Evolutionary conservation across 2,797 vertebrate genomes (phyloP).

Genomic region (Urocyon cinereoargenteus): DNA sequence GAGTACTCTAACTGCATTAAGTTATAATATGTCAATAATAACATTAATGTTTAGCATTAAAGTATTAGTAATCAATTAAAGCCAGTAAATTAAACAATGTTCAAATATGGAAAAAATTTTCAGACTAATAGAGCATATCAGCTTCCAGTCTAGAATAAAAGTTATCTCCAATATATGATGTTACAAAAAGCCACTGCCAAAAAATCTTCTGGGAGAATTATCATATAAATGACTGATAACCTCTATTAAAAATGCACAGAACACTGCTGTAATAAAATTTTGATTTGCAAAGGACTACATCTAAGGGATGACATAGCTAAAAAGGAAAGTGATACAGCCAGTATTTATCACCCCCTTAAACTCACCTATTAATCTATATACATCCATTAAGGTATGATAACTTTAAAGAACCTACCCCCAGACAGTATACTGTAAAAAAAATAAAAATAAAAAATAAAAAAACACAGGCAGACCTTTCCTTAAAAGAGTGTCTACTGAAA

Average conservation of each 20-base stretch:
- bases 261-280: conserved; percentile 71
- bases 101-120: neutral
- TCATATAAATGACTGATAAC: conserved; percentile 77
- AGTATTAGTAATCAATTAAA: conserved; percentile 1
- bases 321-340: neutral
- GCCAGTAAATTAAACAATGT: neutral
- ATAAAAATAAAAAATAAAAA: neutral
- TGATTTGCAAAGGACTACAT: conserved; percentile 79
- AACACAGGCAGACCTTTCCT: neutral
- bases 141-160: conserved; percentile 64
- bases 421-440: neutral
- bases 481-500: neutral
- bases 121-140: conserved; percentile 45
- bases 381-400: neutral
- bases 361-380: neutral
- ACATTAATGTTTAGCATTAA: conserved; percentile 41
- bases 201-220: conserved; percentile 26
- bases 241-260: conserved; percentile 76
- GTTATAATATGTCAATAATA: neutral
- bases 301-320: conserved; percentile 63
- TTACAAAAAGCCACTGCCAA: conserved; percentile 64
- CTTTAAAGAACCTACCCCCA: conserved; percentile 18
- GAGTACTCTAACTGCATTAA: neutral
- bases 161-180: conserved; percentile 63
- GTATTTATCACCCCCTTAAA: conserved; percentile 8